Evolutionary conservation across 2,113 vertebrate species (phyloP).

Genomic region (Dermatemys mawii): DNA sequence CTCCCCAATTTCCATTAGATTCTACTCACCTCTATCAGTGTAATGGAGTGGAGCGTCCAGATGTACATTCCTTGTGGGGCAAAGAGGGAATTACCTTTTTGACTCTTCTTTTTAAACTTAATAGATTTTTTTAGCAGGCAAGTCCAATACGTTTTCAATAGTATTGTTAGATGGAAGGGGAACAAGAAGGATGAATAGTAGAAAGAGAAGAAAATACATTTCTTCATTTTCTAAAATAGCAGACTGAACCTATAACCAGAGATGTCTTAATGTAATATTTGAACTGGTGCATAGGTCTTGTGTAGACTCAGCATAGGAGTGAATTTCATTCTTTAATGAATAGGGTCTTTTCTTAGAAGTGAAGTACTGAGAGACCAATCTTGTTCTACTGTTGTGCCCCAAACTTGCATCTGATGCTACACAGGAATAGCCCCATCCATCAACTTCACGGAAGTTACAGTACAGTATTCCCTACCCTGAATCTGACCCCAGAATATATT

Average conservation of each 20-base stretch:
- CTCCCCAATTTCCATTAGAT: neutral
- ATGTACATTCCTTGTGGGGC: neutral
- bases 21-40: fast-evolving
- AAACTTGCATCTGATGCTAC: neutral
- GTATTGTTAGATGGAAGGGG: neutral
- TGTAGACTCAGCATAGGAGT: neutral
- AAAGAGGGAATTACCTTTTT: neutral
- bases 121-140: neutral
- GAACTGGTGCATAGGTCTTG: neutral
- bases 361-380: neutral
- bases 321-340: neutral
- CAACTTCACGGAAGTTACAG: neutral
- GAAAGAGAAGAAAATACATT: neutral
- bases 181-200: neutral
- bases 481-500: neutral
- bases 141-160: neutral
- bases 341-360: neutral
- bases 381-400: neutral
- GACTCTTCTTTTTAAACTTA: too few species aligned
- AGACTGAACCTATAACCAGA: fast-evolving
- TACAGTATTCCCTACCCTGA: neutral
- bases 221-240: neutral
- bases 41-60: neutral
- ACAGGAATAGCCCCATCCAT: neutral
- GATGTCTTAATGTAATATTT: neutral